phyloP scores from a whole-genome alignment of 2,888 invertebrate species.

The Protophormia terraenovae region DNA sequence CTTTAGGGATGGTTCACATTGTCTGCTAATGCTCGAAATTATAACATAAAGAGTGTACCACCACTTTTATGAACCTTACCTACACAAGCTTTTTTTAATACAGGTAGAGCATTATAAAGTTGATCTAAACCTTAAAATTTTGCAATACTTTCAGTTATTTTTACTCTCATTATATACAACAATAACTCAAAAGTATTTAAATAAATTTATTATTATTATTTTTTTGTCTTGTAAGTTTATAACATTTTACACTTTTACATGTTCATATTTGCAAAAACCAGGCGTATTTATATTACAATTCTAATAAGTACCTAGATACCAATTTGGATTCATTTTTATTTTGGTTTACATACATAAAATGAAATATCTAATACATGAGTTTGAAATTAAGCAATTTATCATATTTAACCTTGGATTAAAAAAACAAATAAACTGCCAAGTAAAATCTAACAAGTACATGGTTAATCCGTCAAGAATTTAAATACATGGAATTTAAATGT shows the following conservation, averaged over 20 bases:
- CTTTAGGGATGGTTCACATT: too few species aligned
- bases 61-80: too few species aligned
- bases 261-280: not conserved
- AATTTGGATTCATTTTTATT: not conserved
- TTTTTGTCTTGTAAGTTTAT: not conserved
- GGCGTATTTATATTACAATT: not conserved
- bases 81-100: too few species aligned
- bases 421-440: not conserved
- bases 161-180: too few species aligned
- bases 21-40: too few species aligned
- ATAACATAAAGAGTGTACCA: too few species aligned
- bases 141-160: not conserved
- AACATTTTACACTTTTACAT: not conserved
- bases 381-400: constrained; percentile 39
- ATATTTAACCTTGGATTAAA: constrained; percentile 50
- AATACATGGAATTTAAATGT: constrained; percentile 17
- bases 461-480: not conserved
- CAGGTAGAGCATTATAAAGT: too few species aligned
- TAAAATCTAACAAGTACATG: not conserved
- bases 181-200: too few species aligned
- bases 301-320: not conserved
- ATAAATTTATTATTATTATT: not conserved
- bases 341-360: too few species aligned
- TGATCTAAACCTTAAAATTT: not conserved
- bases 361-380: not conserved